Evolutionary conservation across 2,113 vertebrate genomes (phyloP), one percentile per base, ranked within the genome.

Genomic region (Clarias magur): DNA sequence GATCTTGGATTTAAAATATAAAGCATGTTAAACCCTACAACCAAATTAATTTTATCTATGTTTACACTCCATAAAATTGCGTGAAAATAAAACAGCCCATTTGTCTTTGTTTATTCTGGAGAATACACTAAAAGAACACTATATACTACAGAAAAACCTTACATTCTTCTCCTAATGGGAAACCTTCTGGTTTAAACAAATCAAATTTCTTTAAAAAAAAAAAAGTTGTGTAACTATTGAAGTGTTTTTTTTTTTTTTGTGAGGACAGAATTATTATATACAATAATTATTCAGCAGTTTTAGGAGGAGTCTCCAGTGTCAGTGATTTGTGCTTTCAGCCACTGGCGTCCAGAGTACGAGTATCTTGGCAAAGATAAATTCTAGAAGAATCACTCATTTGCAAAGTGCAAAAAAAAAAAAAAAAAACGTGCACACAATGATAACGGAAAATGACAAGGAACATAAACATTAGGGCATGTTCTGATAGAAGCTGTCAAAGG

Each of bases 261-360:
- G 13, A 54, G 9, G 10, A 73, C 1, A 42, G 6, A 48, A 48
- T 48, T 48, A 48, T 48, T 48, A 48, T 48, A 48, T 48, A 48
- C 48, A 48, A 8, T 21, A 48, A 48, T 21, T 72, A 38, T 72
- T 72, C 23, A 23, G 8, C 19, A 73, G 48, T 76, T 76, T 25
- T 76, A 1, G 42, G 53, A 76, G 42, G 42, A 76, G 42, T 53
- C 73, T 56, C 53, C 53, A 56, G 53, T 78, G 75, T 78, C 75
- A 78, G 73, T 25, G 0, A 12, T n/a, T 16, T 54, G 5, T 11
- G 16, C 42, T 80, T 25, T 10, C 42, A 62, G 76, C 67, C 30
- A 56, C 42, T 84, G 82, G 84, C 88, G 62, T 86, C 82, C 65
- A 34, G 63, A 65, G 84, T 57, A 79, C 76, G 63, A 65, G 84